Percentiles rank a stretch among this genome's conserved stretches.
Evolutionary conservation across 2,113 vertebrate species (phyloP).

Genomic region (Argyrosomus japonicus): DNA sequence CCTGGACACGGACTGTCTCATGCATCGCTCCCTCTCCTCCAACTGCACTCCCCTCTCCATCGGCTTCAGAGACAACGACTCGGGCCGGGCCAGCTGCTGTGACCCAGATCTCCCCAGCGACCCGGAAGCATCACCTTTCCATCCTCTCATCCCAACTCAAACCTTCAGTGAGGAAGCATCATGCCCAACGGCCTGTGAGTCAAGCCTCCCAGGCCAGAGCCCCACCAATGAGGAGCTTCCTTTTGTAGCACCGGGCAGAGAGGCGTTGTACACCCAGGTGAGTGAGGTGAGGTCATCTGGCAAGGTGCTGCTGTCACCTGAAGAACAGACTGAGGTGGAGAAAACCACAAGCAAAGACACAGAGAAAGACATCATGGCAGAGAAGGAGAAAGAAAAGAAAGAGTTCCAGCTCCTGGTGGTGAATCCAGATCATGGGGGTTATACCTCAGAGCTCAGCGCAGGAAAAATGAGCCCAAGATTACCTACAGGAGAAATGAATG

Average conservation of each 20-base stretch:
- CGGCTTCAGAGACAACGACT: constrained; percentile 90
- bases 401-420: constrained; percentile 70
- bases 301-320: constrained; percentile 90
- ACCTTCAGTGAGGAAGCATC: background rate
- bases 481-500: constrained; percentile 36
- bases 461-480: constrained; percentile 78
- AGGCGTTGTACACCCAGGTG: constrained; percentile 91
- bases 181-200: background rate
- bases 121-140: constrained; percentile 45
- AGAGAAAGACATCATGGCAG: constrained; percentile 50
- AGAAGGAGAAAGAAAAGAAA: constrained; percentile 62
- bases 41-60: constrained; percentile 83
- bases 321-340: constrained; percentile 84
- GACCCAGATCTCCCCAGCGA: constrained; percentile 90
- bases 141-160: constrained; percentile 31
- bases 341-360: constrained; percentile 52
- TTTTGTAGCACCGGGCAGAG: constrained; percentile 72
- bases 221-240: constrained; percentile 62
- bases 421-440: constrained; percentile 79
- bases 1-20: constrained; percentile 88
- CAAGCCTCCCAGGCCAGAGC: constrained; percentile 8
- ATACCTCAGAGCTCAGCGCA: constrained; percentile 88
- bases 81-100: constrained; percentile 93
- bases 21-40: constrained; percentile 78
- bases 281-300: constrained; percentile 91